phyloP scores from a whole-genome alignment of 2,888 invertebrate species.

The Macrosiphum euphorbiae region DNA sequence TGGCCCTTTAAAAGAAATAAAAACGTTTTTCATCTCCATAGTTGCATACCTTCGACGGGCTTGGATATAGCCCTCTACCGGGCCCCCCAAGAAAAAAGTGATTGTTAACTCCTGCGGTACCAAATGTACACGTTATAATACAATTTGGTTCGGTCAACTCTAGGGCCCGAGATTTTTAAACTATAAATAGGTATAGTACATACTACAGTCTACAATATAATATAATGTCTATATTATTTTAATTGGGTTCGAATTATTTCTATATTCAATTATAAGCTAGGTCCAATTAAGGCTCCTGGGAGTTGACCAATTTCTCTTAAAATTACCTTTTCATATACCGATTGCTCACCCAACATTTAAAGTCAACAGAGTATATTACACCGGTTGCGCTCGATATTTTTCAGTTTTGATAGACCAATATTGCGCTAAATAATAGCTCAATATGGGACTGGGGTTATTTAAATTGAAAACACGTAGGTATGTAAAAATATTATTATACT shows the following conservation, averaged over 20 bases:
- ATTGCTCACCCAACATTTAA: neutral
- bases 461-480: neutral
- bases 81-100: neutral
- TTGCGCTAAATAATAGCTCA: neutral
- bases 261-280: neutral
- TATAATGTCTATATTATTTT: neutral
- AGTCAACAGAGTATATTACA: neutral
- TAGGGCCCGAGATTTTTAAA: neutral
- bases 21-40: neutral
- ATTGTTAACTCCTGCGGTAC: neutral
- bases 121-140: neutral
- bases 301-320: neutral
- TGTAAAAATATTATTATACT: neutral
- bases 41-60: neutral
- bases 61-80: neutral
- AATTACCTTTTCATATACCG: neutral
- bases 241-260: neutral
- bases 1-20: neutral
- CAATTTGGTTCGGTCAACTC: neutral
- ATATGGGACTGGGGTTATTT: neutral
- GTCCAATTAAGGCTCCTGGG: no score
- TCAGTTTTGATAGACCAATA: neutral
- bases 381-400: neutral
- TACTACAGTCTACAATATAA: neutral
- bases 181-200: neutral